Evolutionary conservation across 1,140 invertebrate genomes (phyloP).

Genomic region (Aplysia californica): DNA sequence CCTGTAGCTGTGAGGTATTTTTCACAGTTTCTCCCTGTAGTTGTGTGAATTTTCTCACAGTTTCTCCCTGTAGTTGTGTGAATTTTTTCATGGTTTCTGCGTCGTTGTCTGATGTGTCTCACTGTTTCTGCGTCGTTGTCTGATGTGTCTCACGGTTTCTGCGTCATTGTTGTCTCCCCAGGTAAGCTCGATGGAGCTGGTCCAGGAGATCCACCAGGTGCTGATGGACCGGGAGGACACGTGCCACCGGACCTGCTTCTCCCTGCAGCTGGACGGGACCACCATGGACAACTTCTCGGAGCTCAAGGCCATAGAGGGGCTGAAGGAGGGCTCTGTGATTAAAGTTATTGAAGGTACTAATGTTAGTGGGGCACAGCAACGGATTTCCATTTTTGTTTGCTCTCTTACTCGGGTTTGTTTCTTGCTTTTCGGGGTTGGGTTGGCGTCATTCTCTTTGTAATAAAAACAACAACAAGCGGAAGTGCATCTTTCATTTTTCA

Average conservation of each 20-base stretch:
- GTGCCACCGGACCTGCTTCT: slow-evolving; percentile 98
- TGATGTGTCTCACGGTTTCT: too few species aligned
- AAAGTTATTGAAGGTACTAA: slow-evolving; percentile 77
- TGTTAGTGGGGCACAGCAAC: too few species aligned
- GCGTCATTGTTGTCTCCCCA: slow-evolving; percentile 65
- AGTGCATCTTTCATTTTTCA: neutral
- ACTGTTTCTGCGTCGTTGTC: too few species aligned
- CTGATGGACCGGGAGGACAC: slow-evolving; percentile 98
- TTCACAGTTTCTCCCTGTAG: too few species aligned
- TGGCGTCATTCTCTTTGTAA: neutral
- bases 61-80: too few species aligned
- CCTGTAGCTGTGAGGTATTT: too few species aligned
- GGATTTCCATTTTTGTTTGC: too few species aligned
- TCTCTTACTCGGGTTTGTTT: too few species aligned
- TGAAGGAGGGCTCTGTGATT: slow-evolving; percentile 94
- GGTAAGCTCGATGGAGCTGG: slow-evolving; percentile 97
- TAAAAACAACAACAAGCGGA: neutral
- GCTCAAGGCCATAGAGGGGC: slow-evolving; percentile 93
- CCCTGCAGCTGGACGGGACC: slow-evolving; percentile 91
- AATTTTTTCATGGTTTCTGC: too few species aligned
- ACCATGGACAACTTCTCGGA: slow-evolving; percentile 98
- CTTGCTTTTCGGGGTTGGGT: neutral
- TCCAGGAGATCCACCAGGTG: slow-evolving; percentile 98
- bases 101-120: too few species aligned
- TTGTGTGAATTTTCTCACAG: too few species aligned